These are phyloP conservation scores for Euzophera pinguis DNA, from an alignment of 2,888 invertebrate species.

Conservation along the genomic window DNA sequence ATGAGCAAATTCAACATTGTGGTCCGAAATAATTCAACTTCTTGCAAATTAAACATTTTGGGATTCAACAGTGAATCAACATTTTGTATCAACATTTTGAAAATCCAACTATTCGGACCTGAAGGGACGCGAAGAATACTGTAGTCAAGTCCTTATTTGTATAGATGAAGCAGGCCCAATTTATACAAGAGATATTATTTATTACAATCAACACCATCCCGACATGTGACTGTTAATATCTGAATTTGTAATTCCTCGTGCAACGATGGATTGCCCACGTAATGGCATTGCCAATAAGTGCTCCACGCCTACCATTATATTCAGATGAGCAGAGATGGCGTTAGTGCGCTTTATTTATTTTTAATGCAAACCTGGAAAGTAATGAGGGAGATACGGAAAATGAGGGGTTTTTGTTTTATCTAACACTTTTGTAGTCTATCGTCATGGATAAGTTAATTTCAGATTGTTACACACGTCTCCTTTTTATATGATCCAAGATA, in stretches of 20 bases:
- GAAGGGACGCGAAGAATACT: too few relatives aligned
- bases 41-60: too few relatives aligned
- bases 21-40: too few relatives aligned
- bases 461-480: background rate
- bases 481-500: background rate
- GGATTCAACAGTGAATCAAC: too few relatives aligned
- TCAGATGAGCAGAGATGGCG: conserved; percentile 62
- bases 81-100: too few relatives aligned
- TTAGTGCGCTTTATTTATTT: conserved; percentile 29
- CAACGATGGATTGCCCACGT: conserved; percentile 42
- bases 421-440: background rate
- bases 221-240: background rate
- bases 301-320: conserved; percentile 68
- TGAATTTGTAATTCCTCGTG: conserved; percentile 20
- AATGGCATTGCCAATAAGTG: conserved; percentile 49
- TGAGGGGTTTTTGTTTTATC: too few relatives aligned
- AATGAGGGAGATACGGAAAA: background rate
- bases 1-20: too few relatives aligned
- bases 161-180: too few relatives aligned
- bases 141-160: too few relatives aligned
- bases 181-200: background rate
- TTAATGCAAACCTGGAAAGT: conserved; percentile 9
- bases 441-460: too few relatives aligned
- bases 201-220: background rate
- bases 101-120: too few relatives aligned